phyloP scores from a whole-genome alignment of 1,140 invertebrate species.

The Drosophila gunungcola region DNA sequence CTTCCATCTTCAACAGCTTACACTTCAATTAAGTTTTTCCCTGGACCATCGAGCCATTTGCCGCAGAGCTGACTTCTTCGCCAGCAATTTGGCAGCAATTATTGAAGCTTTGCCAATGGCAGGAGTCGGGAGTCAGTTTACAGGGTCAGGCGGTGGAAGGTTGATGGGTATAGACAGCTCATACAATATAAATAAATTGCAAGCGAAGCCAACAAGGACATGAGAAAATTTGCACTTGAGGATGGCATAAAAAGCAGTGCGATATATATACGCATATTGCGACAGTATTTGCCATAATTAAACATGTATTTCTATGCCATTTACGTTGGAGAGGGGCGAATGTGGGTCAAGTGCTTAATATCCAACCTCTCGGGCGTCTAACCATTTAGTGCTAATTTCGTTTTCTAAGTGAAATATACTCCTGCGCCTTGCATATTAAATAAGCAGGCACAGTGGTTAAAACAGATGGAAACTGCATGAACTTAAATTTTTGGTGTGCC shows the following conservation, averaged over 20 bases:
- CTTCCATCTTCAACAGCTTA: constrained; percentile 75
- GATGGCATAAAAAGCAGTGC: constrained; percentile 10
- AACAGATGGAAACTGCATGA: not conserved
- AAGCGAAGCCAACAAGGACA: constrained; percentile 51
- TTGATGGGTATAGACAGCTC: constrained; percentile 10
- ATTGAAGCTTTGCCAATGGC: constrained; percentile 74
- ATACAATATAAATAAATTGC: constrained; percentile 76
- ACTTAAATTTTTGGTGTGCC: too few species aligned
- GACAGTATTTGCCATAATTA: constrained; percentile 23
- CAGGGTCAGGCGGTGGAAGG: constrained; percentile 5
- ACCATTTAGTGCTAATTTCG: constrained; percentile 77
- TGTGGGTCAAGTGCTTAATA: constrained; percentile 67
- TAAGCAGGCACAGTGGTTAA: constrained; percentile 44
- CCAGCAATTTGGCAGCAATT: constrained; percentile 80
- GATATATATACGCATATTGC: constrained; percentile 4
- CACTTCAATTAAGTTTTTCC: constrained; percentile 78
- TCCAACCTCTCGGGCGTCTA: constrained; percentile 44
- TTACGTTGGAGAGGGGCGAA: constrained; percentile 22
- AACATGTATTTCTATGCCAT: constrained; percentile 9
- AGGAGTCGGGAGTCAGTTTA: constrained; percentile 66
- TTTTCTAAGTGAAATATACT: constrained; percentile 65
- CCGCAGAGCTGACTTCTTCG: constrained; percentile 47
- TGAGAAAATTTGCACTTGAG: constrained; percentile 27
- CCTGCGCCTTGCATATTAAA: constrained; percentile 66
- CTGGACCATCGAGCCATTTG: constrained; percentile 46